These are phyloP conservation scores for Cephalopterus ornatus DNA, from an alignment of 2,113 vertebrate genomes.

Conservation along the genomic window DNA sequence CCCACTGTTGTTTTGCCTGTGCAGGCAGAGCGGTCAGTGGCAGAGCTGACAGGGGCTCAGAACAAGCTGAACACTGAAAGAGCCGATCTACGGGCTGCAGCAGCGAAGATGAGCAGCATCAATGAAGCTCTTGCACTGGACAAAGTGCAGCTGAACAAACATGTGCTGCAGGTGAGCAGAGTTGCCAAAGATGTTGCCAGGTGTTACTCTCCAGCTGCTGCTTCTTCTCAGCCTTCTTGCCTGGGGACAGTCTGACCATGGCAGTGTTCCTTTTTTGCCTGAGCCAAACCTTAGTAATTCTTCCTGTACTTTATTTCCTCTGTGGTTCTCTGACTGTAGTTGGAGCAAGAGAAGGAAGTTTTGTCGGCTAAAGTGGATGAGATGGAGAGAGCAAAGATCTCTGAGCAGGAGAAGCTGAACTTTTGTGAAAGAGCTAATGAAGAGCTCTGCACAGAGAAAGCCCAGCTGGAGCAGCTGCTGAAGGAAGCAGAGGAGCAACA, in stretches of 20 bases:
- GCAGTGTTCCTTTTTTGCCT: neutral
- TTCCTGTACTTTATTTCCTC: neutral
- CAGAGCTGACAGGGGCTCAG: neutral
- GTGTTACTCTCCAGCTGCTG: neutral
- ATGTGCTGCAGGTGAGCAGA: slow-evolving; percentile 80
- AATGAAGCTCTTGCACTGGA: slow-evolving; percentile 81
- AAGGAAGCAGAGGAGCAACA: slow-evolving; percentile 54
- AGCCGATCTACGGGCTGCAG: neutral
- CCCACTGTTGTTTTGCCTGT: neutral
- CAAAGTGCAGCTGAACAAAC: slow-evolving; percentile 79
- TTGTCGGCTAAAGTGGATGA: slow-evolving; percentile 51
- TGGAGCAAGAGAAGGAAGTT: slow-evolving; percentile 76
- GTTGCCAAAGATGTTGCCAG: neutral
- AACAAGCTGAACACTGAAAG: neutral
- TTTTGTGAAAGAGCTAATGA: slow-evolving; percentile 27
- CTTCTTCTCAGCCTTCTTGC: neutral
- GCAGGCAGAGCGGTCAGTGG: neutral
- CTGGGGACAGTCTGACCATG: neutral
- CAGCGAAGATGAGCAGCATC: slow-evolving; percentile 26
- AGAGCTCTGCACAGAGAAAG: slow-evolving; percentile 61
- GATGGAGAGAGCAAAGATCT: slow-evolving; percentile 54
- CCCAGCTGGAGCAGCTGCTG: slow-evolving; percentile 63
- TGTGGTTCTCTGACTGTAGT: slow-evolving; percentile 41
- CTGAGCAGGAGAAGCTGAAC: slow-evolving; percentile 62
- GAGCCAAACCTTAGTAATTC: neutral